Evolutionary conservation across 2,888 invertebrate genomes (phyloP).

Genomic region (Conus canariensis): DNA sequence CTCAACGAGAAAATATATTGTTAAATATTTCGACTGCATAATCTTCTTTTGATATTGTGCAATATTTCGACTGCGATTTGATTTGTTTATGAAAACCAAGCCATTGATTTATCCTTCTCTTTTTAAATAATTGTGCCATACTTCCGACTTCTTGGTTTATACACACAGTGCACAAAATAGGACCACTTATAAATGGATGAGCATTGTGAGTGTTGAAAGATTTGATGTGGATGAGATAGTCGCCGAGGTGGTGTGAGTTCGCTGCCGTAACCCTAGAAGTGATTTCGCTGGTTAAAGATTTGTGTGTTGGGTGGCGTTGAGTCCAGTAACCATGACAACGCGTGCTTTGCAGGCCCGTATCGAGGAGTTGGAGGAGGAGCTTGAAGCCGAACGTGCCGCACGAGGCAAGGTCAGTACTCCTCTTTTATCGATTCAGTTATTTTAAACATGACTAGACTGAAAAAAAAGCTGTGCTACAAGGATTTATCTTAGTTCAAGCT

Average conservation of each 20-base stretch:
- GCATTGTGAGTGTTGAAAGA: not conserved
- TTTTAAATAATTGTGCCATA: too few species aligned
- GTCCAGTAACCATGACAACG: slow-evolving; percentile 46
- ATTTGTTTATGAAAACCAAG: not conserved
- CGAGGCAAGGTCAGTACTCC: slow-evolving; percentile 86
- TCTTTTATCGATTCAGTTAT: not conserved
- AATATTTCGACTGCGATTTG: not conserved
- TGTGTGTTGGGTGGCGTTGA: not conserved
- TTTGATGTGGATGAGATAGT: not conserved
- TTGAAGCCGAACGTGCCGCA: slow-evolving; percentile 98
- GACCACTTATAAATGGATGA: not conserved
- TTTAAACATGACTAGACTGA: too few species aligned
- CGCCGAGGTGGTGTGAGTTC: not conserved
- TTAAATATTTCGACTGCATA: not conserved
- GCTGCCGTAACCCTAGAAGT: not conserved
- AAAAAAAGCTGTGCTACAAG: too few species aligned
- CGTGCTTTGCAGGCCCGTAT: slow-evolving; percentile 85
- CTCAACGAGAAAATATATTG: not conserved
- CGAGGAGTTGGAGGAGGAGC: slow-evolving; percentile 99
- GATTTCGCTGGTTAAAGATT: not conserved
- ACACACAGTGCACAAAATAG: not conserved
- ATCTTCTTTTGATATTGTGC: not conserved
- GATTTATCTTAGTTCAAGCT: too few species aligned
- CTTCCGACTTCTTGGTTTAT: not conserved
- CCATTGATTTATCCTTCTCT: not conserved